These are phyloP conservation scores for Drosophila cardini DNA, from an alignment of 1,140 invertebrate genomes.

Conservation along the genomic window DNA sequence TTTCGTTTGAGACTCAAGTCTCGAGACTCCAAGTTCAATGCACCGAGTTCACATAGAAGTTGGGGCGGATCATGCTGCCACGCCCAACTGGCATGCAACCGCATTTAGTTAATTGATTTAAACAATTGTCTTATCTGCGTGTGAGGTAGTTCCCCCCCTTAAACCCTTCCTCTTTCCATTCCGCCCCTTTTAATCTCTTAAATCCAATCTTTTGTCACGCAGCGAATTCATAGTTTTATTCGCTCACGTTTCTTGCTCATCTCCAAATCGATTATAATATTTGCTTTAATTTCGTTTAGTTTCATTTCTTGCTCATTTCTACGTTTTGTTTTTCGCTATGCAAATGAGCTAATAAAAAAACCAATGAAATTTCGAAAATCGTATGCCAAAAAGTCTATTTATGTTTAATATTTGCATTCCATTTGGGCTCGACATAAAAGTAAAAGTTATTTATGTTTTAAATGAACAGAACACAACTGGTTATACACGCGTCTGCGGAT, in stretches of 20 bases:
- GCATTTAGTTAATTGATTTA: slow-evolving; percentile 44
- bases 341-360: slow-evolving; percentile 18
- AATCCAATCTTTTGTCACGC: slow-evolving; percentile 5
- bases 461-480: slow-evolving; percentile 9
- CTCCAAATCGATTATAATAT: slow-evolving; percentile 36
- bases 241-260: slow-evolving; percentile 10
- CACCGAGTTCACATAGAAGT: slow-evolving; percentile 40
- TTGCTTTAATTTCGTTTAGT: slow-evolving; percentile 41
- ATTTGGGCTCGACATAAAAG: slow-evolving; percentile 63
- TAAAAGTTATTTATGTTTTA: slow-evolving; percentile 77
- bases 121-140: slow-evolving; percentile 38
- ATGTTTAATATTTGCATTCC: slow-evolving; percentile 54
- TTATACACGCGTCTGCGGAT: slow-evolving; percentile 11
- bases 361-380: slow-evolving; percentile 69
- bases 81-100: slow-evolving; percentile 47
- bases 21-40: slow-evolving; percentile 62
- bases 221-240: neutral
- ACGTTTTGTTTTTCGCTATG: slow-evolving; percentile 30
- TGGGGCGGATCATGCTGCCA: slow-evolving; percentile 51
- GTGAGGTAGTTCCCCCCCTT: neutral
- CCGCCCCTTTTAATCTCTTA: neutral
- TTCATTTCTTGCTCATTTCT: slow-evolving; percentile 5
- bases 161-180: too few relatives aligned
- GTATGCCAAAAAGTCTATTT: slow-evolving; percentile 2
- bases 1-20: slow-evolving; percentile 36